Evolutionary conservation across 1,140 invertebrate species (phyloP).

Genomic region (Drosophila pseudoobscura): DNA sequence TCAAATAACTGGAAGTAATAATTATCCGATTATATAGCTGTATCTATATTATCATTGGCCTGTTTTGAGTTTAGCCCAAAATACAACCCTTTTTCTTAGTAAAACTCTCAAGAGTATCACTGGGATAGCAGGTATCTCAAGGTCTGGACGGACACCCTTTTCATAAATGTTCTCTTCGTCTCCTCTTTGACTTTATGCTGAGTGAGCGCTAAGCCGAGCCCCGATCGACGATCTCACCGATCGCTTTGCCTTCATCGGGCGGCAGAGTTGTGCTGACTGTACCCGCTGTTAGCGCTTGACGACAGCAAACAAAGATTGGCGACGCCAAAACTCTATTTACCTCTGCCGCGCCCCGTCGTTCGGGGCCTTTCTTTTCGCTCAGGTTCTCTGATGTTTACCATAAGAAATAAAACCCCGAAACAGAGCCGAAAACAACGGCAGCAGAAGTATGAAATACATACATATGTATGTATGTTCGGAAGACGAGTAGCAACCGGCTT

Average conservation of each 20-base stretch:
- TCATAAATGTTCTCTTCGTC: not conserved
- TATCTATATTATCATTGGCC: no score
- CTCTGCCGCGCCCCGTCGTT: not conserved
- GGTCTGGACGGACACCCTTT: not conserved
- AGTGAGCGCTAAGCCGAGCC: constrained; percentile 2
- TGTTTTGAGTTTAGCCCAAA: no score
- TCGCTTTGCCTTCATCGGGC: constrained; percentile 15
- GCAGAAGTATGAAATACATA: constrained; percentile 19
- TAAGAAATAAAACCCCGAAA: constrained; percentile 12
- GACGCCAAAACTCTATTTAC: constrained; percentile 47
- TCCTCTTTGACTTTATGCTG: constrained; percentile 13
- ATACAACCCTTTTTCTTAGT: not conserved
- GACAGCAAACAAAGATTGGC: constrained; percentile 17
- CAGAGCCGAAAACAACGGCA: constrained; percentile 12
- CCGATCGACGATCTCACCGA: no score
- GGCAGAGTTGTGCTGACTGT: constrained; percentile 36
- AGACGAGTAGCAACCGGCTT: constrained; percentile 37
- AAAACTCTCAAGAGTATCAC: constrained; percentile 6
- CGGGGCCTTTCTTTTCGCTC: constrained; percentile 35
- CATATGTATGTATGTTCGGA: no score
- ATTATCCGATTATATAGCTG: no score
- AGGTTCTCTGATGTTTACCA: constrained; percentile 27
- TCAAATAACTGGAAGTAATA: no score
- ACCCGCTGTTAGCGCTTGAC: constrained; percentile 14
- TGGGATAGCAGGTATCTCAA: not conserved